Evolutionary conservation across 1,140 invertebrate genomes (phyloP), one percentile per base, ranked within the genome.

Genomic region (Rhopalosiphum maidis): DNA sequence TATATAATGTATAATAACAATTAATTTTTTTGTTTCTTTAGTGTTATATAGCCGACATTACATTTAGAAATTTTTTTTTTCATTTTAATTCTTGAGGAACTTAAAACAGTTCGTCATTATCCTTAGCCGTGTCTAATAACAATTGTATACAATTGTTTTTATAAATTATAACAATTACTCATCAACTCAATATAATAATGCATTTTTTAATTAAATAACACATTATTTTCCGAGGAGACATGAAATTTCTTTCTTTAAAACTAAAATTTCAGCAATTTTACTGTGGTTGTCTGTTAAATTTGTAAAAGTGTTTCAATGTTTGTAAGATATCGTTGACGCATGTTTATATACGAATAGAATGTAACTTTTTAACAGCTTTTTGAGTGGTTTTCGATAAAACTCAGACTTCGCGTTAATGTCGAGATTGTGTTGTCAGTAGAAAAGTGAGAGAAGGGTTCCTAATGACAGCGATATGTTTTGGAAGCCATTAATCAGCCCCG

Each of bases 281-380:
- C 11, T 46, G 18, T 23, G 15, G 25, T 30, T 86, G 18, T 54
- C n/a, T 43, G 35, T 54, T 88, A 88, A 9, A 88, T 88, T 54
- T 54, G 25, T 54, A 1, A 25, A n/a, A 48, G 7, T 25, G n/a
- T 77, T 87, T 46, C 46, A 83, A 37, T 43, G 41, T 25, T 41
- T 85, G n/a, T 37, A 54, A 54, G n/a, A 88, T 41, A 54, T 41
- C 43, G 54, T 41, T 25, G 54, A 90, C 51, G 18, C 51, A 23
- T 41, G 89, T 90, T 60, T 68, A 51, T 25, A 60, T 30, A 60
- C 54, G 54, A 90, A 60, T 90, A 43, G 25, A 37, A 43, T 90
- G 54, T 60, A 60, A 68, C 54, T 90, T 90, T 90, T 90, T 90
- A 90, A 90, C 54, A 90, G 55, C 37, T 90, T 90, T 90, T 90